Evolutionary conservation across 2,888 invertebrate species (phyloP).

Genomic region (Drosophila subquinaria): DNA sequence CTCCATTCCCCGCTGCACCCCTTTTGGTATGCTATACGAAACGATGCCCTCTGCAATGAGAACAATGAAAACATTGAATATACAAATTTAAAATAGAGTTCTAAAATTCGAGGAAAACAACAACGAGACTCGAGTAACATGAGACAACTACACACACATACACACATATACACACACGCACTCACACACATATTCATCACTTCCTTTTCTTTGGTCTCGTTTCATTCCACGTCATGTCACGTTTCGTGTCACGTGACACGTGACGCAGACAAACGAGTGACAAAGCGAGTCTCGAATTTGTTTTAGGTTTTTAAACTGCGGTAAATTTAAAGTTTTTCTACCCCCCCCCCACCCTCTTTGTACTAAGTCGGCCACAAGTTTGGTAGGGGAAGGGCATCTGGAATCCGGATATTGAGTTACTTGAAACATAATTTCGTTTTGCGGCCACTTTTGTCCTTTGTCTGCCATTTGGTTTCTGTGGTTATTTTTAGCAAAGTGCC

Average conservation of each 20-base stretch:
- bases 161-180: slow-evolving; percentile 4
- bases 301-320: slow-evolving; percentile 60
- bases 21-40: slow-evolving; percentile 92
- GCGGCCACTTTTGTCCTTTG: slow-evolving; percentile 67
- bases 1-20: slow-evolving; percentile 89
- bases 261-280: slow-evolving; percentile 79
- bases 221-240: slow-evolving; percentile 53
- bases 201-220: slow-evolving; percentile 18
- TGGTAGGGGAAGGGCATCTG: slow-evolving; percentile 10
- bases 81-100: slow-evolving; percentile 35
- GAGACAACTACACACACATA: slow-evolving; percentile 44
- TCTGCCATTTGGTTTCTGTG: slow-evolving; percentile 65
- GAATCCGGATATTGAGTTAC: slow-evolving; percentile 73
- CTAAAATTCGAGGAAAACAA: slow-evolving; percentile 54
- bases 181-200: slow-evolving; percentile 13
- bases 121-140: slow-evolving; percentile 59
- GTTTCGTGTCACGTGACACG: slow-evolving; percentile 67
- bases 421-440: slow-evolving; percentile 76
- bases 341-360: neutral
- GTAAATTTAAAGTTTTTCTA: slow-evolving; percentile 66
- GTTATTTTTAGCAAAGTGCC: slow-evolving; percentile 65
- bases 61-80: slow-evolving; percentile 32
- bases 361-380: no score
- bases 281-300: slow-evolving; percentile 58
- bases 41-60: slow-evolving; percentile 90